phyloP scores from a whole-genome alignment of 2,113 vertebrate genomes.

The Eolophus roseicapilla region DNA sequence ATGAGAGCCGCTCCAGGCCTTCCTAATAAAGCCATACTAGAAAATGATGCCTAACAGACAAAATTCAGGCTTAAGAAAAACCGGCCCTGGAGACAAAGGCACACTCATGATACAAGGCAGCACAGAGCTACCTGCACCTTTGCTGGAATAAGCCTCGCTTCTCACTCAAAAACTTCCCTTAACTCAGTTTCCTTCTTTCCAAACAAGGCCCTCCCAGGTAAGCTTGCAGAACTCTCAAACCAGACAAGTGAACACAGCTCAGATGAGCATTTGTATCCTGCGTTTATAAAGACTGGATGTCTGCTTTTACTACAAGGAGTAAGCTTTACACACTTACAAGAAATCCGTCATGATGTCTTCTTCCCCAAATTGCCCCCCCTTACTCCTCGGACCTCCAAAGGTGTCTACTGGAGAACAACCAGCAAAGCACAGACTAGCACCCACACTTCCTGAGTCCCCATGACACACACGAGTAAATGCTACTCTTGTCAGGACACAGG shows the following conservation, averaged over 20 bases:
- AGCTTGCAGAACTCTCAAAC: background rate
- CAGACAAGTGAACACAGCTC: background rate
- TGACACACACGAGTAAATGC: background rate
- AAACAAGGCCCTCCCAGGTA: background rate
- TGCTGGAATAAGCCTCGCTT: background rate
- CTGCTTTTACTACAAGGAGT: background rate
- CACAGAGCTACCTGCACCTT: background rate
- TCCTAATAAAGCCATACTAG: background rate
- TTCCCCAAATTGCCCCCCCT: background rate
- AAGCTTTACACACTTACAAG: background rate
- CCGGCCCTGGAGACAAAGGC: background rate
- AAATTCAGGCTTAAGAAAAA: background rate
- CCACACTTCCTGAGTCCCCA: background rate
- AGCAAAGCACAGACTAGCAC: background rate
- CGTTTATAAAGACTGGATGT: background rate
- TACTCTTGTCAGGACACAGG: background rate
- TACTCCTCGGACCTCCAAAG: background rate
- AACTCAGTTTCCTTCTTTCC: background rate
- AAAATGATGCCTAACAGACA: background rate
- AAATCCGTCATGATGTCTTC: background rate
- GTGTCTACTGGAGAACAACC: background rate
- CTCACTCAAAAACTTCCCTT: background rate
- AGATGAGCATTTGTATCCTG: background rate
- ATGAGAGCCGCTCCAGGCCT: rapidly evolving
- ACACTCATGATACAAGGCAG: rapidly evolving